Evolutionary conservation across 2,113 vertebrate species (phyloP).

Genomic region (Gulo gulo): DNA sequence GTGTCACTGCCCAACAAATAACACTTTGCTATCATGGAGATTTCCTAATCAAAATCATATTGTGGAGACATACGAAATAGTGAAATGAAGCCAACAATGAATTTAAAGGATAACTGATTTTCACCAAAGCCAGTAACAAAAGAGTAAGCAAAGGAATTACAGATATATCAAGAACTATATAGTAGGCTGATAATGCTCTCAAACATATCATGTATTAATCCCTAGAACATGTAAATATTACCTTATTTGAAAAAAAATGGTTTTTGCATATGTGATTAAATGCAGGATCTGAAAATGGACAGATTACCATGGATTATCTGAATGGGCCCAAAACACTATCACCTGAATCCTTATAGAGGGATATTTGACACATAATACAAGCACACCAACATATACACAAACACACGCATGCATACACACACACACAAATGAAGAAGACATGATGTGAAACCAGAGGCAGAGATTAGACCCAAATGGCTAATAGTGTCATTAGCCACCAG

Average conservation of each 20-base stretch:
- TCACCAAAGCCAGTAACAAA: not conserved
- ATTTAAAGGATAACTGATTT: not conserved
- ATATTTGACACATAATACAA: not conserved
- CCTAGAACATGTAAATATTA: not conserved
- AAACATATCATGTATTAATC: not conserved
- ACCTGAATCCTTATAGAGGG: not conserved
- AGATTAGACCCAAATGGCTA: fast-evolving
- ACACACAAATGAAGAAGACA: not conserved
- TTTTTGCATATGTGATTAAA: not conserved
- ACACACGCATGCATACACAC: not conserved
- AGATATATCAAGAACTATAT: not conserved
- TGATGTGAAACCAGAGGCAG: not conserved
- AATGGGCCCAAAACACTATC: not conserved
- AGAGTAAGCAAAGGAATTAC: not conserved
- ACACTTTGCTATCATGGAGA: not conserved
- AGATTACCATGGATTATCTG: not conserved
- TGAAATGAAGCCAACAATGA: not conserved
- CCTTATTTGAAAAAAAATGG: not conserved
- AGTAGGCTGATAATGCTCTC: not conserved
- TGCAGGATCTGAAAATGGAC: not conserved
- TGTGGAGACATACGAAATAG: not conserved
- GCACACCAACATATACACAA: not conserved
- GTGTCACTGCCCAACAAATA: not conserved
- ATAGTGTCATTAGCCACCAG: not conserved
- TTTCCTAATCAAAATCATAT: not conserved